A percentile compares a stretch with the other conserved stretches of the same genome.
Conservation (phyloP, 2,888 invertebrate genomes). For the Petrolisthes cinctipes region DNA sequence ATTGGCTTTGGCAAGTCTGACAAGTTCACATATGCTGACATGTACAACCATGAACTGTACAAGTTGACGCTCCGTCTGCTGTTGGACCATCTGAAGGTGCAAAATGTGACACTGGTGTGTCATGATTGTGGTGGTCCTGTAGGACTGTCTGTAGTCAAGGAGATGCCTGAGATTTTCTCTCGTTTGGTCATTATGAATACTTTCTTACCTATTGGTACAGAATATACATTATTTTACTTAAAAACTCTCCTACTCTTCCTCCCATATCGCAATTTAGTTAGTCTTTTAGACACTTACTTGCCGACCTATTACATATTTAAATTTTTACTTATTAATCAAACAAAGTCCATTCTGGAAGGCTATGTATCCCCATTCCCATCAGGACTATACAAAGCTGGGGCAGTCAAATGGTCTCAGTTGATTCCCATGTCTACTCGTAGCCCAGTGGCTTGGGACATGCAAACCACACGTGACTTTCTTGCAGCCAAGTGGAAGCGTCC, state of each 20-base stretch:
- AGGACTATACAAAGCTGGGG: constrained; percentile 42
- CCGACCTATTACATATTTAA: constrained; percentile 32
- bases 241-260: constrained; percentile 15
- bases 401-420: constrained; percentile 57
- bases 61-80: constrained; percentile 48
- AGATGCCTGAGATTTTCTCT: constrained; percentile 40
- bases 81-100: constrained; percentile 46
- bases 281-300: constrained; percentile 24
- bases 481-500: constrained; percentile 41
- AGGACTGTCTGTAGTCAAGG: constrained; percentile 50
- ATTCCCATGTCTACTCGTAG: constrained; percentile 43
- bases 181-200: constrained; percentile 62
- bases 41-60: constrained; percentile 51
- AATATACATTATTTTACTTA: neutral
- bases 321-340: constrained; percentile 18
- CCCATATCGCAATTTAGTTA: constrained; percentile 38
- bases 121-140: constrained; percentile 50
- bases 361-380: constrained; percentile 60
- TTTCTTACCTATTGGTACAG: constrained; percentile 34
- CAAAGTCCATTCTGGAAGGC: constrained; percentile 7
- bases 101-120: constrained; percentile 35
- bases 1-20: constrained; percentile 65
- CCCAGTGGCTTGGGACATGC: constrained; percentile 53
- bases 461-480: constrained; percentile 50
- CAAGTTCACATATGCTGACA: constrained; percentile 50